phyloP scores from a whole-genome alignment of 2,888 invertebrate species.

The Hylaea fasciaria region DNA sequence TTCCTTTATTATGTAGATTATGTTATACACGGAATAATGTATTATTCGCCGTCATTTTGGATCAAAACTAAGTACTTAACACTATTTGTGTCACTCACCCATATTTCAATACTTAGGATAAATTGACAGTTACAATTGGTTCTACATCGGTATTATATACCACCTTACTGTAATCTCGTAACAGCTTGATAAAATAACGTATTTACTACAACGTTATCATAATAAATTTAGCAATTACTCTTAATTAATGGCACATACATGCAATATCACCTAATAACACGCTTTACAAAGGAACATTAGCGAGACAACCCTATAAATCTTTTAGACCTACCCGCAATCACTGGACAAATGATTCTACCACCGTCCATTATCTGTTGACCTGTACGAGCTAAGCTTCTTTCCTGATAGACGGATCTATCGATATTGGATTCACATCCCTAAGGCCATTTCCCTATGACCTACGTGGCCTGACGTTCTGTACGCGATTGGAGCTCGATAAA shows the following conservation, averaged over 20 bases:
- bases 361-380: slow-evolving; percentile 3
- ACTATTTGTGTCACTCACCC: no score
- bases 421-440: slow-evolving; percentile 10
- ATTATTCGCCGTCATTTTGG: no score
- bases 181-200: no score
- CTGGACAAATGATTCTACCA: slow-evolving; percentile 51
- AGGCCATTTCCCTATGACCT: slow-evolving; percentile 36
- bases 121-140: no score
- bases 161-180: no score
- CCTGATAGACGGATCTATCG: slow-evolving; percentile 10
- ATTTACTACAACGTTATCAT: no score
- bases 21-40: no score
- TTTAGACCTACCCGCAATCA: slow-evolving; percentile 55
- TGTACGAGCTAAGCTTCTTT: not conserved
- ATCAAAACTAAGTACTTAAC: no score
- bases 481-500: slow-evolving; percentile 35
- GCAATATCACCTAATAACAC: slow-evolving; percentile 42
- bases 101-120: no score
- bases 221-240: not conserved
- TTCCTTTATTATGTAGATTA: no score
- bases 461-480: slow-evolving; percentile 20
- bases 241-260: slow-evolving; percentile 29
- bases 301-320: slow-evolving; percentile 53
- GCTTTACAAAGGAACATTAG: slow-evolving; percentile 32
- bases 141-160: no score